phyloP scores from a whole-genome alignment of 2,113 vertebrate genomes.

The Saccopteryx leptura region DNA sequence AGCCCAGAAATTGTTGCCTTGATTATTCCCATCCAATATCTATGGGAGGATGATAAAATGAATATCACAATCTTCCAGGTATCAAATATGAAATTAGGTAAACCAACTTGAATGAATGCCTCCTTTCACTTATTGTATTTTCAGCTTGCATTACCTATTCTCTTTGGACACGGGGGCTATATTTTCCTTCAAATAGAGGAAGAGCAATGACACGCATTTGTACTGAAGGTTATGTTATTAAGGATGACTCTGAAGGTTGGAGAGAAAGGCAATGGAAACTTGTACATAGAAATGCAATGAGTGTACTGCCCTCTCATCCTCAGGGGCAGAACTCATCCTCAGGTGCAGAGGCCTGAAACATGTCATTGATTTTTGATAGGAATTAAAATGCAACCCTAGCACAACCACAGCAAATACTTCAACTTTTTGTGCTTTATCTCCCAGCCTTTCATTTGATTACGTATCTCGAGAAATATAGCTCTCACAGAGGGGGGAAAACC shows the following conservation, averaged over 20 bases:
- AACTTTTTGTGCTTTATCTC: not conserved
- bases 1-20: constrained; percentile 23
- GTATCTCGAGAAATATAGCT: constrained; percentile 16
- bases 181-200: constrained; percentile 67
- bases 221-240: constrained; percentile 68
- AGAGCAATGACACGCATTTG: constrained; percentile 53
- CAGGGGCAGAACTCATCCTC: not conserved
- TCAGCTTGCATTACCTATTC: not conserved
- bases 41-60: constrained; percentile 70
- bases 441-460: constrained; percentile 21
- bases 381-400: constrained; percentile 63
- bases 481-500: not conserved
- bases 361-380: constrained; percentile 64
- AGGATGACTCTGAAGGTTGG: constrained; percentile 44
- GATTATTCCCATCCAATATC: constrained; percentile 25
- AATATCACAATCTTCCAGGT: constrained; percentile 59
- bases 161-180: constrained; percentile 57
- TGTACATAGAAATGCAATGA: constrained; percentile 18
- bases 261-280: not conserved
- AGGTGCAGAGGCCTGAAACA: constrained; percentile 10
- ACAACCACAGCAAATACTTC: not conserved
- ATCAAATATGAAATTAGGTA: constrained; percentile 66
- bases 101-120: constrained; percentile 75
- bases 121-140: constrained; percentile 54
- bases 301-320: not conserved